Conservation (phyloP, 1,140 invertebrate species). For the Bombus balteatus region DNA sequence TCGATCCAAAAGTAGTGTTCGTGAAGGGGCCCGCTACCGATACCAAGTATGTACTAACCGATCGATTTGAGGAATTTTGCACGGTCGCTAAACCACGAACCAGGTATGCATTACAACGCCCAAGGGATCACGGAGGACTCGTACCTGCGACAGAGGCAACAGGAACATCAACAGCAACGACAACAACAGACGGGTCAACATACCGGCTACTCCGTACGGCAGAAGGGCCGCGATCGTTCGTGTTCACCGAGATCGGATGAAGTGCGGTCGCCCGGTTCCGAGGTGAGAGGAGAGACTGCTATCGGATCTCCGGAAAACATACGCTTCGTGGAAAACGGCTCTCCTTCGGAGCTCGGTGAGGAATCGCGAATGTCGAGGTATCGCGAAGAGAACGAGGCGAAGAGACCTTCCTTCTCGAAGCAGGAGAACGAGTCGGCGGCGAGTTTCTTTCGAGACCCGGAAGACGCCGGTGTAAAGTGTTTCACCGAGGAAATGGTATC, state of each 20-base stretch:
- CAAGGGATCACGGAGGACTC: conserved; percentile 74
- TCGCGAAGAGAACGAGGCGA: conserved; percentile 54
- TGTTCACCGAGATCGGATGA: conserved; percentile 72
- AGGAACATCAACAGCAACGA: background rate
- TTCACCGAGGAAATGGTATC: conserved; percentile 58
- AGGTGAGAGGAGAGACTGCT: conserved; percentile 22
- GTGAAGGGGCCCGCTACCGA: too few species aligned
- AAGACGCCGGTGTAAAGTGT: conserved; percentile 51
- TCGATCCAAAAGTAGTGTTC: too few species aligned
- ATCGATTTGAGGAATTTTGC: conserved; percentile 1
- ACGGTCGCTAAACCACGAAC: conserved; percentile 43
- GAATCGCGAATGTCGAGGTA: conserved; percentile 53
- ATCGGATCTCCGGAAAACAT: conserved; percentile 44
- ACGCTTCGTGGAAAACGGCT: conserved; percentile 41
- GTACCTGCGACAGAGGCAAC: conserved; percentile 52
- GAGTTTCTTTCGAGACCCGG: conserved; percentile 51
- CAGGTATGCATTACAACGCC: conserved; percentile 79
- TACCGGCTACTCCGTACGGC: conserved; percentile 66
- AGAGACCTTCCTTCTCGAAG: conserved; percentile 38
- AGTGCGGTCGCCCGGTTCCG: conserved; percentile 49
- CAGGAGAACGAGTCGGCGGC: conserved; percentile 46
- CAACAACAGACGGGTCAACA: conserved; percentile 48
- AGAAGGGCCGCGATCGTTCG: conserved; percentile 63
- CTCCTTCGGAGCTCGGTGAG: conserved; percentile 61
- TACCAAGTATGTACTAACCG: conserved; percentile 26